phyloP scores from a whole-genome alignment of 1,140 invertebrate genomes.

The Meteorus sp. region DNA sequence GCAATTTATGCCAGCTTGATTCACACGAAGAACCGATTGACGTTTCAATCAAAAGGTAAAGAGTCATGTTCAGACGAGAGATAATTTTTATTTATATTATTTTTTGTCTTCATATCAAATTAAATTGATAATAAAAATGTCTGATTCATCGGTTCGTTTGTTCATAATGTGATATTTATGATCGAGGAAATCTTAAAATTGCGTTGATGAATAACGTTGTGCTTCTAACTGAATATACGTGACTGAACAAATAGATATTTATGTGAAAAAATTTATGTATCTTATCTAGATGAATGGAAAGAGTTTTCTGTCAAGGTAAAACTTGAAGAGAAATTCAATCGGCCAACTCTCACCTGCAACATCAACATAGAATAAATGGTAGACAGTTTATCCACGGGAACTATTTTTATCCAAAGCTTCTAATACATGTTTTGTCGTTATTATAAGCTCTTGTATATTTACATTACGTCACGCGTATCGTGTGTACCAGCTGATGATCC shows the following conservation, averaged over 20 bases:
- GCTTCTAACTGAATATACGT: too few species aligned
- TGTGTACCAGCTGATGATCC: not conserved
- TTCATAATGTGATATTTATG: too few species aligned
- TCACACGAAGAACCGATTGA: not conserved
- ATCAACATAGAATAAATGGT: not conserved
- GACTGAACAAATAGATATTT: too few species aligned
- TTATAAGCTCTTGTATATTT: not conserved
- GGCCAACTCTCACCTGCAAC: not conserved
- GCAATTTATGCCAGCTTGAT: not conserved
- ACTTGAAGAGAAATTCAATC: not conserved
- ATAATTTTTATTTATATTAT: not conserved
- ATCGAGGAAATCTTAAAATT: too few species aligned
- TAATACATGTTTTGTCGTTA: not conserved
- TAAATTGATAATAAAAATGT: too few species aligned
- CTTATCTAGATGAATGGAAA: too few species aligned
- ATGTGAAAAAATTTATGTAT: too few species aligned
- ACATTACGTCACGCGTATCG: conserved; percentile 4
- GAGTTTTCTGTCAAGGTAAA: not conserved
- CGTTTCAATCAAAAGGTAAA: conserved; percentile 15
- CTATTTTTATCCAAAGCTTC: not conserved
- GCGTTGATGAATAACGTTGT: too few species aligned
- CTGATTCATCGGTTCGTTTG: too few species aligned
- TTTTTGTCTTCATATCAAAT: too few species aligned
- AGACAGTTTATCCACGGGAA: not conserved
- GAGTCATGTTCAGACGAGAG: not conserved